Evolutionary conservation across 1,140 invertebrate species (phyloP), one percentile per base, ranked within the genome.

Genomic region (Anoplophora glabripennis): DNA sequence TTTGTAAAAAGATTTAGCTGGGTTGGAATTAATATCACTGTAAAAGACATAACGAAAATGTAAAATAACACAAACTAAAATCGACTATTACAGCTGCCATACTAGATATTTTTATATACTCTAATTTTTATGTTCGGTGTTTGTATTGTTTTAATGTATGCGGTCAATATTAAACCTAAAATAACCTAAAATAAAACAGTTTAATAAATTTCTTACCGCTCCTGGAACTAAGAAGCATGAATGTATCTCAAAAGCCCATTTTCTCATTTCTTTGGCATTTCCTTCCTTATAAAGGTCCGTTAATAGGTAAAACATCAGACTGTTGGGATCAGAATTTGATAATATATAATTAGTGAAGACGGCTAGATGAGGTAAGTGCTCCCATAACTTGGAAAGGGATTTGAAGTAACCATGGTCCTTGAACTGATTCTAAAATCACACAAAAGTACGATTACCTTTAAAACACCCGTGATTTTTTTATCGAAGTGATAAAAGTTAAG

Each of bases 171-270:
- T 41, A 4, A 15, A 41, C 5, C 11, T 47, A 41, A 41, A 9
- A 18, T 14, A 7, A 0, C 28, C 15, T 1, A 21, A 7, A n/a
- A 47, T 18, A 47, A 10, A 40, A 35, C 7, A 37, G 2, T 4
- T 12, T 10, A 12, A 1, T 17, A 47, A 53, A 37, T 58, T 40
- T 79, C 80, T 79, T 74, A 83, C 90, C 65, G 94, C 93, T 70
- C 88, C 86, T 68, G 93, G 92, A 68, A 94, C 90, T 56, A 98
- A 80, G 80, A 98, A 98, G 70, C 91, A 94, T 53, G 95, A 97
- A 78, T 96, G 93, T 70, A 98, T 95, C 81, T 98, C 95, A 79
- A 97, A 98, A 28, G 94, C 94, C 94, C 94, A 98, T 76, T 94
- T 93, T 53, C 90, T 85, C 84, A 98, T 81, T 72, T 95, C 92